Percentiles rank a stretch among this genome's conserved stretches.
Conservation (phyloP, 2,888 invertebrate genomes). For the Patella pellucida region DNA sequence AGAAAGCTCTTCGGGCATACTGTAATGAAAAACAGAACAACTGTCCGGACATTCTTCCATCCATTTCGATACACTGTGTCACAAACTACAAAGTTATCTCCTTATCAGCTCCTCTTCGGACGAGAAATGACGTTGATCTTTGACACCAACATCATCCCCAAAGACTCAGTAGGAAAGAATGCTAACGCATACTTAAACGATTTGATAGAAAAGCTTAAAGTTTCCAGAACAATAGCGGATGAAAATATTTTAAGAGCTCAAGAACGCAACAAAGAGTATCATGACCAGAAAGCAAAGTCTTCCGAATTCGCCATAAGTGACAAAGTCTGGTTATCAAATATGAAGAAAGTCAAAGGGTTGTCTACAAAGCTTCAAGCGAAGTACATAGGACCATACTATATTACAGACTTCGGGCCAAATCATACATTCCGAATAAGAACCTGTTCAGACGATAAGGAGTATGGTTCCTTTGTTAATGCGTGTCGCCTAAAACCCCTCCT, state of each 20-base stretch:
- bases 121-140: conserved; percentile 34
- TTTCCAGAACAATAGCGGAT: conserved; percentile 22
- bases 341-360: conserved; percentile 20
- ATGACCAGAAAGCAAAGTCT: conserved; percentile 27
- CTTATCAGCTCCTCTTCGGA: conserved; percentile 37
- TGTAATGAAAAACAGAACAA: conserved; percentile 30
- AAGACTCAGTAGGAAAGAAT: conserved; percentile 31
- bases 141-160: conserved; percentile 31
- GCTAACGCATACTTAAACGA: conserved; percentile 30
- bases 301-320: conserved; percentile 27
- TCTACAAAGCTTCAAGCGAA: conserved; percentile 27
- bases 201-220: conserved; percentile 22
- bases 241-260: conserved; percentile 16
- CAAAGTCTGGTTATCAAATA: conserved; percentile 16
- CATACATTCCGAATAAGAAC: not conserved
- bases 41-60: conserved; percentile 36
- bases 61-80: conserved; percentile 35
- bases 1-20: conserved; percentile 36
- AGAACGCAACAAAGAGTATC: conserved; percentile 19
- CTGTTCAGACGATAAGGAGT: no score
- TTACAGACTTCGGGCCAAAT: conserved; percentile 26
- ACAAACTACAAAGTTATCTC: conserved; percentile 34
- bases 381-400: conserved; percentile 17
- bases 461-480: no score
- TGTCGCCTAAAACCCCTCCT: no score